phyloP scores from a whole-genome alignment of 2,888 invertebrate genomes.

The Machimus rusticus region DNA sequence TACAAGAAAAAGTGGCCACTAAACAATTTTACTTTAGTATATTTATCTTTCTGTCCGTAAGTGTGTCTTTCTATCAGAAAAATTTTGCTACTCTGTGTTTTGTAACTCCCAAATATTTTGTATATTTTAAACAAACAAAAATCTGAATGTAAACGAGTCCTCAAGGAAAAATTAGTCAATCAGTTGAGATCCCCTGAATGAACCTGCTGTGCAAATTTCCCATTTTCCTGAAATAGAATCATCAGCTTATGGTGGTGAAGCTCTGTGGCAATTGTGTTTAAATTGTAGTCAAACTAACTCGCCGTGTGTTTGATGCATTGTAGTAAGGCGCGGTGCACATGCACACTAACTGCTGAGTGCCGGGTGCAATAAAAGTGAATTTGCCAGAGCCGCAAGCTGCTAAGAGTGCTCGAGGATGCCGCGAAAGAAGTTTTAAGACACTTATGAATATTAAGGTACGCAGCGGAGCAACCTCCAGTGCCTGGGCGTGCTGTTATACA shows the following conservation, averaged over 20 bases:
- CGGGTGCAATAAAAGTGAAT: background rate
- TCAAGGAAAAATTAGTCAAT: background rate
- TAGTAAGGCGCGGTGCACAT: background rate
- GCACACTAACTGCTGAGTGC: background rate
- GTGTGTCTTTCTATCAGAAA: too few relatives aligned
- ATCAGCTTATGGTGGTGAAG: background rate
- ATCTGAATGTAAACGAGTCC: background rate
- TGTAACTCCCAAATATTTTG: too few relatives aligned
- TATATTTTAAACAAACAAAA: background rate
- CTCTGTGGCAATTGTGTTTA: background rate
- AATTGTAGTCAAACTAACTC: background rate
- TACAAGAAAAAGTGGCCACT: too few relatives aligned
- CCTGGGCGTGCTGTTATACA: background rate
- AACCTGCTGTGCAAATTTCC: background rate
- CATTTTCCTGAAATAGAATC: background rate
- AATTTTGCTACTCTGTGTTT: too few relatives aligned
- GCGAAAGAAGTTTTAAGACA: background rate
- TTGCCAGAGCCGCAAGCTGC: background rate
- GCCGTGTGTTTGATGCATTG: background rate
- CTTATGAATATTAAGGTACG: slow-evolving; percentile 35
- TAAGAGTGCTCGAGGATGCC: background rate
- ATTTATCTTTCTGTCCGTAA: too few relatives aligned
- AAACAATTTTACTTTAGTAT: too few relatives aligned
- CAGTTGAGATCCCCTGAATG: background rate
- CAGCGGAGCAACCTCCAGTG: background rate